phyloP scores from a whole-genome alignment of 2,888 invertebrate species.

The Tenthredo scrophulariae region DNA sequence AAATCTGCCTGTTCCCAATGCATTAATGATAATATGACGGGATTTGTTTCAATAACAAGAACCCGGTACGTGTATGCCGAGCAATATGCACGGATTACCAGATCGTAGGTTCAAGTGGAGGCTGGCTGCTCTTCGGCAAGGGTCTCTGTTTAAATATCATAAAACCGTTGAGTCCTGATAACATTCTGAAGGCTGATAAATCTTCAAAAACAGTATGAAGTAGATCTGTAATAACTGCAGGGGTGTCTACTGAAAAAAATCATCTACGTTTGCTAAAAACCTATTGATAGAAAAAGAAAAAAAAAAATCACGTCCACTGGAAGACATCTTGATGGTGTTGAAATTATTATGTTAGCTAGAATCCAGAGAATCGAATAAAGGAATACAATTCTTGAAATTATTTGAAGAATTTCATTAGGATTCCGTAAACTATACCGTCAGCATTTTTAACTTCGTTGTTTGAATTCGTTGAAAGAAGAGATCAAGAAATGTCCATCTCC shows the following conservation, averaged over 20 bases:
- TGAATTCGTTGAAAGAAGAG: background rate
- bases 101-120: conserved; percentile 27
- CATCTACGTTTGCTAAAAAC: background rate
- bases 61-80: conserved; percentile 53
- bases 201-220: conserved; percentile 5
- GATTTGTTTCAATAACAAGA: conserved; percentile 74
- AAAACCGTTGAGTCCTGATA: conserved; percentile 13
- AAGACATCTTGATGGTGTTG: background rate
- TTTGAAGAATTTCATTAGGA: background rate
- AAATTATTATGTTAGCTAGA: background rate
- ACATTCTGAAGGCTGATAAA: background rate
- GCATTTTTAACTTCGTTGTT: background rate
- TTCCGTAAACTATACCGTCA: background rate
- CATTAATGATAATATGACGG: conserved; percentile 65
- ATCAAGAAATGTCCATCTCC: background rate
- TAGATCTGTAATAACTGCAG: background rate
- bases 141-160: conserved; percentile 16
- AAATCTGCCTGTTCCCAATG: conserved; percentile 48
- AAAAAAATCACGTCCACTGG: background rate
- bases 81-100: conserved; percentile 45
- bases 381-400: background rate
- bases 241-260: background rate
- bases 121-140: background rate
- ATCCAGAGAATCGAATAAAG: background rate
- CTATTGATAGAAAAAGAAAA: background rate